Evolutionary conservation across 1,140 invertebrate genomes (phyloP), one percentile per base, ranked within the genome.

Genomic region (Bradysia coprophila): DNA sequence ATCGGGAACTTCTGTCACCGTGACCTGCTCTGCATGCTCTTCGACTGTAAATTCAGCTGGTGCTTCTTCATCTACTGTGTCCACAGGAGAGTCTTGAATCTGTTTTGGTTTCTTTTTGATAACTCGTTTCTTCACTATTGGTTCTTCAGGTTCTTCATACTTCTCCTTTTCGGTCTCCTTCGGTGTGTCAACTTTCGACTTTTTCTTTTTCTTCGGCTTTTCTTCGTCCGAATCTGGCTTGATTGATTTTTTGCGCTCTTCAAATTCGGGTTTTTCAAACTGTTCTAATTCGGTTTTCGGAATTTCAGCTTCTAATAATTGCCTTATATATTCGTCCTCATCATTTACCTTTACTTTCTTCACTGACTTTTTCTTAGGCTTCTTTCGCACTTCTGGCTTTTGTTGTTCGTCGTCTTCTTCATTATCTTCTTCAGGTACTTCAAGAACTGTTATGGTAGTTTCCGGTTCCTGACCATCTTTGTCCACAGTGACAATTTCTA

Each of bases 401-500:
- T 63, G 50, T 13, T 59, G 54, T 34, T 51, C 51, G 45, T 67
- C 54, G 38, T 57, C 60, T 45, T 59, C 61, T 45, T 55, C 55
- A 22, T 36, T 21, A 32, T 51, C 47, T 39, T 43, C 13, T n/a
- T n/a, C n/a, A n/a, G n/a, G n/a, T 0, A 44, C 46, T 32, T 49
- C 43, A 2, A 38, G 20, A 5, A 36, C 34, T 6, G 40, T 40
- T 8, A 57, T 40, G 44, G 51, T 38, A 10, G 47, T 55, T 23
- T 24, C 28, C 8, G 42, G 21, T 8, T 48, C 33, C 5, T 34
- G 49, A 2, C 46, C 22, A 45, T 65, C 59, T 50, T 64, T 59
- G 45, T 65, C 62, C 18, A 64, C 43, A 15, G 61, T 61, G 45
- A 52, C 48, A 42, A 65, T 57, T 52, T 63, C 57, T 41, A 56